Conservation (phyloP, 2,888 invertebrate genomes). For the Melanophora roralis region DNA sequence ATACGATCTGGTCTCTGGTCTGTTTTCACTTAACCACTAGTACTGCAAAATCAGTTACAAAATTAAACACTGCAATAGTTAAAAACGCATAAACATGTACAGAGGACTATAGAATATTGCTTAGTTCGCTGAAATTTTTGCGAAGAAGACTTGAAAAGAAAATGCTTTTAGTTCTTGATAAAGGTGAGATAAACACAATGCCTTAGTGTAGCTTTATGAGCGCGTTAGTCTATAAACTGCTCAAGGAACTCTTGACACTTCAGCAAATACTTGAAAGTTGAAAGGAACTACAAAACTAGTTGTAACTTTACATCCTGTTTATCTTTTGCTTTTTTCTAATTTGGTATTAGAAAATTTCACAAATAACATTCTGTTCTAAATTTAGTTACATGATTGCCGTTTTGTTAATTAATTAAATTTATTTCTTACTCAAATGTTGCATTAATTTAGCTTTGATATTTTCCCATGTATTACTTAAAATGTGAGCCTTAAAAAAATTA, state of each 20-base stretch:
- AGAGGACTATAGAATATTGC: neutral
- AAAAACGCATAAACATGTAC: neutral
- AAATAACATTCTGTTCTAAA: neutral
- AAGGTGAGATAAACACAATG: neutral
- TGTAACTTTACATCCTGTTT: slow-evolving; percentile 35
- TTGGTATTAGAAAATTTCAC: neutral
- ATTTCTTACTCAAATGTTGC: too few relatives aligned
- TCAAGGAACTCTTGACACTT: slow-evolving; percentile 10
- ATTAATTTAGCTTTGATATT: too few relatives aligned
- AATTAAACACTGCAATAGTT: neutral
- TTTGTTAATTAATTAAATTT: neutral
- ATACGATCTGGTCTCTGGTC: slow-evolving; percentile 10
- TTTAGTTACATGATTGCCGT: neutral
- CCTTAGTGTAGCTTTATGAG: slow-evolving; percentile 23
- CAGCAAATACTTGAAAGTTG: neutral
- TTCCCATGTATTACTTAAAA: too few relatives aligned
- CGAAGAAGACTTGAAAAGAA: neutral
- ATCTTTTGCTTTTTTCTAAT: neutral
- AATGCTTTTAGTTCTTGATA: neutral
- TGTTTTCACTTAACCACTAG: neutral
- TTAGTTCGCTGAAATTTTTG: slow-evolving; percentile 6
- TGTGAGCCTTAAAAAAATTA: too few relatives aligned
- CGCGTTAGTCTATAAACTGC: slow-evolving; percentile 40
- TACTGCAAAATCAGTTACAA: slow-evolving; percentile 24
- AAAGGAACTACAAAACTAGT: slow-evolving; percentile 24